A percentile compares a stretch with the other conserved stretches of the same genome.
Conservation (phyloP, 1,140 invertebrate genomes). For the Zelostemma sp. region DNA sequence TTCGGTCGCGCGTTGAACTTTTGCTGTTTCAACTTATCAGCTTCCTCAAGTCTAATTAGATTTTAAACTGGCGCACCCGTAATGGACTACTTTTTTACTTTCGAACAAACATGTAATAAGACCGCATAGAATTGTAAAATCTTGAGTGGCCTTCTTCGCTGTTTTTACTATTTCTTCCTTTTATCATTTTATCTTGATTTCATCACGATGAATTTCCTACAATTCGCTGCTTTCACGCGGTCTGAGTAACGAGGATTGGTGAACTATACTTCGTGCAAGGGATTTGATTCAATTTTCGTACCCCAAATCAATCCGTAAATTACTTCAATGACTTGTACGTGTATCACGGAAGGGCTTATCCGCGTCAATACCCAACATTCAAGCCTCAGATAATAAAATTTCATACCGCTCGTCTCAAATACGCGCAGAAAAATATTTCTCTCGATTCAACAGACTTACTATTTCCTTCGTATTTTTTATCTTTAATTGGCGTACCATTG, state of each 20-base stretch:
- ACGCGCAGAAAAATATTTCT: background rate
- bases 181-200: background rate
- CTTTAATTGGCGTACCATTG: too few relatives aligned
- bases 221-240: background rate
- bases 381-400: constrained; percentile 47
- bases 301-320: background rate
- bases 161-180: constrained; percentile 15
- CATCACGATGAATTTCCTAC: background rate
- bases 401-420: constrained; percentile 19
- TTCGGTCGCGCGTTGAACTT: constrained; percentile 33
- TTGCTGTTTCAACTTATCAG: constrained; percentile 35
- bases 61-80: constrained; percentile 30
- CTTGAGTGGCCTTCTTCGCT: constrained; percentile 16
- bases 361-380: constrained; percentile 11
- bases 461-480: too few relatives aligned
- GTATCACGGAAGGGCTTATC: constrained; percentile 15
- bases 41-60: constrained; percentile 37
- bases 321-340: constrained; percentile 1
- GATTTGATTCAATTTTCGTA: background rate
- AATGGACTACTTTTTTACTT: constrained; percentile 37
- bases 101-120: constrained; percentile 32
- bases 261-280: background rate
- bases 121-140: constrained; percentile 28
- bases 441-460: background rate
- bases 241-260: background rate